phyloP scores from a whole-genome alignment of 2,797 vertebrate species.

The Rhinatrema bivittatum region DNA sequence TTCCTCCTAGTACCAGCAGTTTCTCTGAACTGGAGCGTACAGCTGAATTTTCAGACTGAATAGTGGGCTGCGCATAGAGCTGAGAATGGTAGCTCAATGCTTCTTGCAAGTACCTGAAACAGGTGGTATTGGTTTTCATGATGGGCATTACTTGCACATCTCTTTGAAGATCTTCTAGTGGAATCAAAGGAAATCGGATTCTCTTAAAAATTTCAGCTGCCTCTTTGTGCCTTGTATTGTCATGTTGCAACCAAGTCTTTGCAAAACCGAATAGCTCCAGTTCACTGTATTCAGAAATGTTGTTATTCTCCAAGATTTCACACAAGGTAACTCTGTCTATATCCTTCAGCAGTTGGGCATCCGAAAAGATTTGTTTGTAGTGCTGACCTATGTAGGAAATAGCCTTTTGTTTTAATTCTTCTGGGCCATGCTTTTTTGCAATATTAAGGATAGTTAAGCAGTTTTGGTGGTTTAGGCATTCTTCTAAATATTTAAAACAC shows the following conservation, averaged over 20 bases:
- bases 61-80: conserved; percentile 17
- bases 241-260: conserved; percentile 19
- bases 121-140: conserved; percentile 21
- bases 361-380: conserved; percentile 12
- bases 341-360: conserved; percentile 7
- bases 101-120: conserved; percentile 28
- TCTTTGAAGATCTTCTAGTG: conserved; percentile 23
- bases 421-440: conserved; percentile 2
- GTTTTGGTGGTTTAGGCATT: conserved; percentile 15
- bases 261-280: conserved; percentile 26
- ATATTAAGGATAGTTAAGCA: conserved; percentile 27
- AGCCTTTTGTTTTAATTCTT: conserved; percentile 24
- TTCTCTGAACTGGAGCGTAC: not conserved
- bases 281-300: not conserved
- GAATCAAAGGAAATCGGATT: conserved; percentile 38
- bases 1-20: conserved; percentile 32
- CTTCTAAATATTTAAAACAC: conserved; percentile 37
- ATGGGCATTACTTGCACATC: conserved; percentile 10
- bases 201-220: conserved; percentile 4
- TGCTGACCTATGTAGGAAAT: not conserved
- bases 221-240: not conserved
- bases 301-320: conserved; percentile 20
- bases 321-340: conserved; percentile 26
- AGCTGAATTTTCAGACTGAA: not conserved
- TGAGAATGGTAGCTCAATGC: conserved; percentile 34